Evolutionary conservation across 2,113 vertebrate species (phyloP).

Genomic region (Bettongia penicillata): DNA sequence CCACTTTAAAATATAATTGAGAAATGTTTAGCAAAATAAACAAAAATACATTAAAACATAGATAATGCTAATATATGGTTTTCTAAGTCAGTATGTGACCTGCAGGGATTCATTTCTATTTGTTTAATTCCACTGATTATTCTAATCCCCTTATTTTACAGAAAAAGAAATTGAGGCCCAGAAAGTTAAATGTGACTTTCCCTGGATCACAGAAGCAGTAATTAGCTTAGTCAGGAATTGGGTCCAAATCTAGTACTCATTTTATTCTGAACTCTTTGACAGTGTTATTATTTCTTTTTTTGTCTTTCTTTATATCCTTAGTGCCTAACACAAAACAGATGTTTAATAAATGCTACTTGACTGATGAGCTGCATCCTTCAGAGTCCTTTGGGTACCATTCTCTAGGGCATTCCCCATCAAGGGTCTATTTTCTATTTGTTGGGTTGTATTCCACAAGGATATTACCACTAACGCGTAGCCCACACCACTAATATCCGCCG

Average conservation of each 20-base stretch:
- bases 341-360: background rate
- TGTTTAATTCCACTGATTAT: background rate
- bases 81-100: background rate
- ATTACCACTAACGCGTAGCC: background rate
- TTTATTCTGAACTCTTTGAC: background rate
- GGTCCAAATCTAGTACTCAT: background rate
- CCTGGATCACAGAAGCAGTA: background rate
- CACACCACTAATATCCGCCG: background rate
- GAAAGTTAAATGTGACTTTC: background rate
- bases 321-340: background rate
- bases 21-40: background rate
- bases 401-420: background rate
- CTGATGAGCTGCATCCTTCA: background rate
- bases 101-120: background rate
- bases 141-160: background rate
- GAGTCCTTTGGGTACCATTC: conserved; percentile 6
- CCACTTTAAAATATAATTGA: background rate
- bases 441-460: background rate
- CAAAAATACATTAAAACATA: background rate
- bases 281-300: background rate
- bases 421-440: background rate
- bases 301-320: background rate
- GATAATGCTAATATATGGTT: background rate
- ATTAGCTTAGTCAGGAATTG: background rate
- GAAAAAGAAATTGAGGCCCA: background rate